Base-by-base conservation (phyloP, 2,888 invertebrate genomes). In the Nysson spinosus region DNA sequence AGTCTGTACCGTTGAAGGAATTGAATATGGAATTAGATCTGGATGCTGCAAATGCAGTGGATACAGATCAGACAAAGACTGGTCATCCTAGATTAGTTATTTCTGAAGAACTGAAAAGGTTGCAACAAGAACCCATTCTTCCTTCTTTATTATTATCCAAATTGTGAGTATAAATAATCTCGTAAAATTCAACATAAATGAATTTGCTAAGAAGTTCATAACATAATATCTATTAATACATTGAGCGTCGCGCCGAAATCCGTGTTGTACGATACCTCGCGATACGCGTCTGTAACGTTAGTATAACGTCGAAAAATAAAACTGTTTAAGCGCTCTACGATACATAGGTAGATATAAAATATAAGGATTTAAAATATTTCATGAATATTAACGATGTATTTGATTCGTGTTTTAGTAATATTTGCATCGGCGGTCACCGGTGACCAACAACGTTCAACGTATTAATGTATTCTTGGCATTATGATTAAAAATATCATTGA, bases 51-150 rank as follows among this genome's bases (percentile, higher is more conserved):
- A 68, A 66, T 44, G 17, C 58, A 17, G 35, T 75, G 2, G 76
- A 81, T 1, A 5, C 69, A 1, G 79, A 84, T 16, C 77, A 81
- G 20, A 30, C 50, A 1, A 78, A 81, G 44, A 61, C 58, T 30
- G 20, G 81, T 63, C 85, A 87, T 57, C 88, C 88, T 34, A 84
- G 89, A 40, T 78, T 90, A 22, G 87, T 90, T 19, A 87, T 95
- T 43, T 93, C 94, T 2, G 94, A 94, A 14, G 94, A 94, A 85
- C 87, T 95, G 37, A 91, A 91, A 77, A 91, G 90, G 79, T 79
- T 92, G 40, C 90, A 90, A 64, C 88, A 90, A n/a, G 92, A 93
- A 62, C 90, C 92, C 0, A 88, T 93, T 40, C 83, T 95, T 72
- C 95, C 95, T 0, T 88, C 91, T 30, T 89, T 92, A 9, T 85